Conservation (phyloP, 2,888 invertebrate species). For the Synanthedon formicaeformis region DNA sequence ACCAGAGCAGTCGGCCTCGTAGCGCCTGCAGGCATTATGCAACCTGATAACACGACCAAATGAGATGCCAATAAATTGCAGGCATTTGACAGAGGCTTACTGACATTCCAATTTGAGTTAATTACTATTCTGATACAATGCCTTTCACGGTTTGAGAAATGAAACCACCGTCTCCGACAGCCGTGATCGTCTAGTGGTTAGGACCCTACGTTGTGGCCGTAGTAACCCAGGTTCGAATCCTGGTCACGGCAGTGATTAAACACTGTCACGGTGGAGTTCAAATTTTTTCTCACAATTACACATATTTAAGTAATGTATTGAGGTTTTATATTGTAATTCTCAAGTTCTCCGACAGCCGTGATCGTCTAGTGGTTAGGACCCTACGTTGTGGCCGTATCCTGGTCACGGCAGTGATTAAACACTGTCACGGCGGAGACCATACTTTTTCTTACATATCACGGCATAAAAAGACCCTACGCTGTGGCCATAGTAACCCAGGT, state of each 20-base stretch:
- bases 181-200: conserved; percentile 82
- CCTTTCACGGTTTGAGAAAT: neutral
- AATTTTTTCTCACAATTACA: conserved; percentile 5
- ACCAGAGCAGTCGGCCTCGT: too few relatives aligned
- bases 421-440: neutral
- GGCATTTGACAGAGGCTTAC: too few relatives aligned
- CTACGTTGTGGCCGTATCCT: conserved; percentile 76
- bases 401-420: conserved; percentile 71
- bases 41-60: too few relatives aligned
- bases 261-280: conserved; percentile 25
- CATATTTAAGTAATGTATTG: too few relatives aligned
- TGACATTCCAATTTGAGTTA: too few relatives aligned
- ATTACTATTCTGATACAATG: too few relatives aligned
- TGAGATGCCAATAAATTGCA: too few relatives aligned
- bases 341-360: conserved; percentile 47
- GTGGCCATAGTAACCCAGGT: conserved; percentile 83
- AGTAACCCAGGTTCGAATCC: conserved; percentile 84
- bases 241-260: conserved; percentile 63
- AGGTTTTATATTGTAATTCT: too few relatives aligned
- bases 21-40: too few relatives aligned
- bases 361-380: conserved; percentile 74
- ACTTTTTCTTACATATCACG: too few relatives aligned
- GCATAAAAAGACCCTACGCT: conserved; percentile 63
- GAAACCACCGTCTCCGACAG: conserved; percentile 33
- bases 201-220: conserved; percentile 80